These are phyloP conservation scores for Lagodon rhomboides DNA, from an alignment of 2,797 vertebrate species.

Conservation along the genomic window DNA sequence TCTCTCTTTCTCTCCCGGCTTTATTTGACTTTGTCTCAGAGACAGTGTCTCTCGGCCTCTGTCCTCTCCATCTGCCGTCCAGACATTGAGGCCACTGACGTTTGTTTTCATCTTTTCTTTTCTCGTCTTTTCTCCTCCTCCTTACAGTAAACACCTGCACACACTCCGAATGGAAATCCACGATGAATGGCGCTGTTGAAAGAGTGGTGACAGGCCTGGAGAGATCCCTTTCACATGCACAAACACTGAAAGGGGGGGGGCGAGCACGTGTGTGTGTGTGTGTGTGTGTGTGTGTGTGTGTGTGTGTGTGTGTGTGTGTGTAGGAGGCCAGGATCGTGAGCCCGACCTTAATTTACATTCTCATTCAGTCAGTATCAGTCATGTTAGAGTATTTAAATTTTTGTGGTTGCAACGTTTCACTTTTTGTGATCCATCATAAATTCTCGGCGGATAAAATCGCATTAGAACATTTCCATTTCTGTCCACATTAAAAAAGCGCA, in stretches of 20 bases:
- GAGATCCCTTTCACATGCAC: constrained; percentile 71
- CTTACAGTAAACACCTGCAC: constrained; percentile 82
- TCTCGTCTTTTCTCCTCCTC: constrained; percentile 44
- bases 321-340: not conserved
- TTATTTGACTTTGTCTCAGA: constrained; percentile 43
- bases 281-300: constrained; percentile 9
- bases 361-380: constrained; percentile 51
- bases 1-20: constrained; percentile 16
- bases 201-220: constrained; percentile 71
- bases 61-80: constrained; percentile 74
- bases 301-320: constrained; percentile 2
- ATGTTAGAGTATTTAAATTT: constrained; percentile 33
- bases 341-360: constrained; percentile 57
- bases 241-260: constrained; percentile 36
- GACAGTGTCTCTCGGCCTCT: constrained; percentile 17
- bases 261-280: not conserved
- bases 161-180: constrained; percentile 51
- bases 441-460: constrained; percentile 9
- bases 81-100: constrained; percentile 63
- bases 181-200: constrained; percentile 72
- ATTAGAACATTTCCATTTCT: constrained; percentile 32
- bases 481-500: constrained; percentile 20
- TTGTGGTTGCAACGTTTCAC: not conserved
- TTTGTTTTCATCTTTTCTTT: constrained; percentile 68
- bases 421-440: constrained; percentile 43